These are phyloP conservation scores for Erithacus rubecula DNA, from an alignment of 2,797 vertebrate genomes.

Conservation along the genomic window DNA sequence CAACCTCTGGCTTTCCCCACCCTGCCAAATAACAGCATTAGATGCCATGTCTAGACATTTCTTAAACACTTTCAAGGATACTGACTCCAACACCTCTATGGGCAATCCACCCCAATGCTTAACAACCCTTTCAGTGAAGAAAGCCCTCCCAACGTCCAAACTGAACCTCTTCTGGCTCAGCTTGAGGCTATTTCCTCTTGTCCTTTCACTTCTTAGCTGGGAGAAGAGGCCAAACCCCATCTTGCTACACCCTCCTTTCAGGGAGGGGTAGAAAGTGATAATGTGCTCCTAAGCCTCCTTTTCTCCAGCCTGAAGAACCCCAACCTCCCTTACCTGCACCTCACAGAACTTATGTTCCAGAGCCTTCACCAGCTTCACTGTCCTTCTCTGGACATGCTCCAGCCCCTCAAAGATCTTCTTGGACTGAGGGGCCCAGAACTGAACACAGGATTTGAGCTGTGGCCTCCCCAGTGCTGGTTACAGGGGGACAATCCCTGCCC, in stretches of 20 bases:
- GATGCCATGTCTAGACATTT: not conserved
- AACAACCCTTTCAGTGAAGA: not conserved
- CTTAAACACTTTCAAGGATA: not conserved
- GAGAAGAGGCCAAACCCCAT: not conserved
- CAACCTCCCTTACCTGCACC: not conserved
- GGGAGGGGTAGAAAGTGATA: not conserved
- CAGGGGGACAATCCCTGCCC: not conserved
- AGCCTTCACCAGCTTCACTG: not conserved
- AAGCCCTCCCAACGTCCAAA: not conserved
- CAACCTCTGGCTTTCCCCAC: not conserved
- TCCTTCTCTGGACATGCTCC: not conserved
- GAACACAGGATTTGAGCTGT: not conserved
- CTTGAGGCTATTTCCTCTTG: not conserved
- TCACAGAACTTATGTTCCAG: not conserved
- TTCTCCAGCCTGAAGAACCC: not conserved
- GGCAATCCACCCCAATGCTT: not conserved
- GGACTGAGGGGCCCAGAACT: fast-evolving
- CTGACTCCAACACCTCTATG: not conserved
- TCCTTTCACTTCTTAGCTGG: not conserved
- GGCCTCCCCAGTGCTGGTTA: fast-evolving
- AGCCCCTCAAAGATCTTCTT: not conserved
- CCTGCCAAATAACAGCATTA: not conserved
- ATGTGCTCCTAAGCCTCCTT: not conserved
- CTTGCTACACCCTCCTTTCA: not conserved
- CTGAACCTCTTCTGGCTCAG: not conserved